A percentile compares a stretch with the other conserved stretches of the same genome.
Conservation (phyloP, 2,113 vertebrate genomes). For the Pica pica region DNA sequence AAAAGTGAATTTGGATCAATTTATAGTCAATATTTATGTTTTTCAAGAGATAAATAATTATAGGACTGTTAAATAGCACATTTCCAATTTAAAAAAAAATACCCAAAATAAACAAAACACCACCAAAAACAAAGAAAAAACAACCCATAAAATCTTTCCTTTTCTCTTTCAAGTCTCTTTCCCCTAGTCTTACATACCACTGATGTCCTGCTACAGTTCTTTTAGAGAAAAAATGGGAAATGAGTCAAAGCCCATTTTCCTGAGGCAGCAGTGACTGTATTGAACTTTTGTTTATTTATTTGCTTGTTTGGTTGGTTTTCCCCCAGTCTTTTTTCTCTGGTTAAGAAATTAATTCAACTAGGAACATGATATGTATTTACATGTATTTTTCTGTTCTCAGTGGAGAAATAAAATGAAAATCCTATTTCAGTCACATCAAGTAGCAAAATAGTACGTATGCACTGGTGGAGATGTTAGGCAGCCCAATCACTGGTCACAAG, state of each 20-base stretch:
- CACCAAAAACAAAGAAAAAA: neutral
- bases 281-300: neutral
- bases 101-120: neutral
- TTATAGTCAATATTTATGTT: neutral
- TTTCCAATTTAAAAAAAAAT: neutral
- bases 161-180: neutral
- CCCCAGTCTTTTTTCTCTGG: neutral
- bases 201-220: neutral
- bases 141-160: neutral
- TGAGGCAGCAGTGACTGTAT: neutral
- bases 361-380: neutral
- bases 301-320: neutral
- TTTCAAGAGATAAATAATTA: neutral
- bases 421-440: neutral
- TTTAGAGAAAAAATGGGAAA: neutral
- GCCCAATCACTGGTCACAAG: neutral
- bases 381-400: neutral
- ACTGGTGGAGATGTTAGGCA: neutral
- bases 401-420: neutral
- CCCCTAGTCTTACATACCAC: neutral
- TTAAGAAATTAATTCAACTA: neutral
- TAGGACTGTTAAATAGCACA: neutral
- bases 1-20: neutral
- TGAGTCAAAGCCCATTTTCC: accelerated
- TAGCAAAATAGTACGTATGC: neutral